Conservation (phyloP, 2,888 invertebrate species). For the Eulithis testata region DNA sequence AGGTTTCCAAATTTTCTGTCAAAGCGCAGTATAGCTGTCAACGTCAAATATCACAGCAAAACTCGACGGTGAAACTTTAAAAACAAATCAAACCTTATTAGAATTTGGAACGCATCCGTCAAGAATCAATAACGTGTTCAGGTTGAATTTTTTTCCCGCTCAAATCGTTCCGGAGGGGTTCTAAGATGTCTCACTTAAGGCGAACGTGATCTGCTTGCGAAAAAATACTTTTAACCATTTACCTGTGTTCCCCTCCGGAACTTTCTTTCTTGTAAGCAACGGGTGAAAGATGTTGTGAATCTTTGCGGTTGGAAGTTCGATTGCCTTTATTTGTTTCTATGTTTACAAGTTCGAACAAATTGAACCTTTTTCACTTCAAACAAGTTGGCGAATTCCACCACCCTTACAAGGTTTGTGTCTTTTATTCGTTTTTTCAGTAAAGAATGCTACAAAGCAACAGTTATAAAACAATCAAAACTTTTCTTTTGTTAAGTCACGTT, state of each 20-base stretch:
- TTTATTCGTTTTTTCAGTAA: slow-evolving; percentile 8
- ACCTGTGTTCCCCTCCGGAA: slow-evolving; percentile 54
- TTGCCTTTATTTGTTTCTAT: slow-evolving; percentile 62
- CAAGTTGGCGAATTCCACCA: slow-evolving; percentile 16
- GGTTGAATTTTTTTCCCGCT: slow-evolving; percentile 66
- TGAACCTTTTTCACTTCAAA: slow-evolving; percentile 44
- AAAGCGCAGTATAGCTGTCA: slow-evolving; percentile 31
- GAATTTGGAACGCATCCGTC: slow-evolving; percentile 43
- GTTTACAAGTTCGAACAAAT: slow-evolving; percentile 45
- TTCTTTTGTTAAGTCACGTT: slow-evolving; percentile 13
- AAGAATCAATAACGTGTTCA: slow-evolving; percentile 69
- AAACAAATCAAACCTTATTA: slow-evolving; percentile 33
- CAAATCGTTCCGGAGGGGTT: slow-evolving; percentile 65
- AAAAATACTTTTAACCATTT: slow-evolving; percentile 77
- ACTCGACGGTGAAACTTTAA: slow-evolving; percentile 24
- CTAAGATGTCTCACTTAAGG: slow-evolving; percentile 81
- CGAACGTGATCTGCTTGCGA: slow-evolving; percentile 82
- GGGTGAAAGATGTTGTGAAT: slow-evolving; percentile 71
- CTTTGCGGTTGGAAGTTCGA: slow-evolving; percentile 68
- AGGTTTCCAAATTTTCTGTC: slow-evolving; percentile 25
- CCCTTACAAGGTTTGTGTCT: background rate
- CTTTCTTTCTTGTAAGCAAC: slow-evolving; percentile 75
- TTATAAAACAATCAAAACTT: slow-evolving; percentile 15
- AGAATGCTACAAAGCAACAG: slow-evolving; percentile 5
- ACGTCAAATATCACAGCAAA: slow-evolving; percentile 22